phyloP scores from a whole-genome alignment of 92 coral and sea anemone species.

The Chrysogorgia sp. region DNA sequence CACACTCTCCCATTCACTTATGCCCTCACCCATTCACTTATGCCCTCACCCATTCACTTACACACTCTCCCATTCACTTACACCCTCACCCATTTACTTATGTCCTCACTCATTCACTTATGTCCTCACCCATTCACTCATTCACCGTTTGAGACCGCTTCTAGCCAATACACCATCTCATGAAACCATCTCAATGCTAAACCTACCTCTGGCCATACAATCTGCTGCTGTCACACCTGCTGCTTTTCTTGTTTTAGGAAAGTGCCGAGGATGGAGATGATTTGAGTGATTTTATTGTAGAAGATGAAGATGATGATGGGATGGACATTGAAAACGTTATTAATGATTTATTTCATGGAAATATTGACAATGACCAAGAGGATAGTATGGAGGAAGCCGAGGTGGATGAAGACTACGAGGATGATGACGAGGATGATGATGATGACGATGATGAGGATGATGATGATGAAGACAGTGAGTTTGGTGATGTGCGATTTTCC shows the following conservation, averaged over 20 bases:
- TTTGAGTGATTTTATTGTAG: conserved; percentile 76
- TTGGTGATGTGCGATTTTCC: conserved; percentile 74
- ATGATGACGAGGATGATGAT: conserved; percentile 89
- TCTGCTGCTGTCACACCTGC: not conserved
- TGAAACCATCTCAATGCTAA: not conserved
- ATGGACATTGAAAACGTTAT: conserved; percentile 75
- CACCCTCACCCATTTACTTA: not conserved
- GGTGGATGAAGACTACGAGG: conserved; percentile 67
- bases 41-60: too few relatives aligned
- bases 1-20: not conserved
- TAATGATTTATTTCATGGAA: conserved; percentile 55
- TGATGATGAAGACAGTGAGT: conserved; percentile 77
- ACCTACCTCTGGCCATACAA: not conserved
- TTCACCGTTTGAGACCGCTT: not conserved
- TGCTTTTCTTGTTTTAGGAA: conserved; percentile 60
- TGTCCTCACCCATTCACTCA: not conserved
- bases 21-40: not conserved
- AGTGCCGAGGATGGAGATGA: conserved; percentile 68
- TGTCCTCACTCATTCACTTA: not conserved
- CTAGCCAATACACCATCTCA: not conserved
- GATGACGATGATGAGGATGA: conserved; percentile 76
- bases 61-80: not conserved
- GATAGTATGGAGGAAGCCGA: conserved; percentile 16
- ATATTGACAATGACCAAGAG: not conserved
- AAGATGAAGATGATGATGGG: conserved; percentile 77